A percentile compares a stretch with the other conserved stretches of the same genome.
These are phyloP conservation scores for Mayetiola destructor DNA, from an alignment of 2,888 invertebrate species.

Conservation along the genomic window DNA sequence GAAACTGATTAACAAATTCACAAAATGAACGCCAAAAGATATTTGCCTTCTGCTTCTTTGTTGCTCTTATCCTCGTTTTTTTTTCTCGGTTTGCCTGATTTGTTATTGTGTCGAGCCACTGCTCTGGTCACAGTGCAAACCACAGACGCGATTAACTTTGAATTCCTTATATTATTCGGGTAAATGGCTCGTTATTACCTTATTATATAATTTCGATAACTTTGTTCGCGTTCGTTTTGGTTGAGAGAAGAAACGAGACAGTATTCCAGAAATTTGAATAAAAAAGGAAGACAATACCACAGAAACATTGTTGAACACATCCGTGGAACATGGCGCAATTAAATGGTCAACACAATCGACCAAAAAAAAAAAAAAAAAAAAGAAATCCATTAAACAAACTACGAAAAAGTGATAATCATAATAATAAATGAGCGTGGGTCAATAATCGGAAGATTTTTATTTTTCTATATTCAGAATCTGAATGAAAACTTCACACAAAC, in stretches of 20 bases:
- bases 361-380: not conserved
- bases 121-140: not conserved
- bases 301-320: too few relatives aligned
- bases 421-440: too few relatives aligned
- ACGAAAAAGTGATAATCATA: not conserved
- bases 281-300: not conserved
- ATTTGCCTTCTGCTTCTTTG: not conserved
- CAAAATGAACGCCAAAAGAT: not conserved
- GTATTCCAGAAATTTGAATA: not conserved
- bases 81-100: too few relatives aligned
- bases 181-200: not conserved
- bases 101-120: too few relatives aligned
- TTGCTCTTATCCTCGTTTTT: not conserved
- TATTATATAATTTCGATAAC: slow-evolving; percentile 8
- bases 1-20: not conserved
- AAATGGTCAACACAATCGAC: too few relatives aligned
- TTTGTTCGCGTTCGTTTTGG: too few relatives aligned
- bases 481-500: too few relatives aligned
- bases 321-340: too few relatives aligned
- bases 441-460: slow-evolving; percentile 3
- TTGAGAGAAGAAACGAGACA: not conserved
- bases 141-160: not conserved
- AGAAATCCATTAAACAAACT: not conserved
- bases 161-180: not conserved
- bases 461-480: too few relatives aligned